These are phyloP conservation scores for Rousettus madagascariensis DNA, from an alignment of 2,797 vertebrate species.

Conservation along the genomic window DNA sequence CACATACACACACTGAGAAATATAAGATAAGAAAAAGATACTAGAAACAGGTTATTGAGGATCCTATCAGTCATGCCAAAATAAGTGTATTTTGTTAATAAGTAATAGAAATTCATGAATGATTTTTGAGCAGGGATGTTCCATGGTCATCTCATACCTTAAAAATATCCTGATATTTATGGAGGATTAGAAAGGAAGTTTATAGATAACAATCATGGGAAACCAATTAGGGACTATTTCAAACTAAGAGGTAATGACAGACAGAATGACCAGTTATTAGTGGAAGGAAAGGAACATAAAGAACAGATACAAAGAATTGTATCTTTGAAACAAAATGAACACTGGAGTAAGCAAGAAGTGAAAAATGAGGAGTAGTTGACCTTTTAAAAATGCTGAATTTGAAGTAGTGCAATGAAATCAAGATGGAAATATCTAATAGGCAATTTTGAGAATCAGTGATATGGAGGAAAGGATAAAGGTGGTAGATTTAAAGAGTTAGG, in stretches of 20 bases:
- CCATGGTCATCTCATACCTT: background rate
- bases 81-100: background rate
- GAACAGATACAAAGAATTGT: background rate
- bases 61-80: background rate
- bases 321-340: constrained; percentile 20
- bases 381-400: background rate
- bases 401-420: constrained; percentile 8
- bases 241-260: background rate
- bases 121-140: background rate
- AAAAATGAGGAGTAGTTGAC: background rate
- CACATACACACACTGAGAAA: background rate
- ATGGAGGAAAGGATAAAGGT: background rate
- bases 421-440: background rate
- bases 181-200: background rate
- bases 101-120: background rate
- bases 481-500: background rate
- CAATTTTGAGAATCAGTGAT: background rate
- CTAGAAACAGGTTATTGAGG: background rate
- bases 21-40: background rate
- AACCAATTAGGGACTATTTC: background rate
- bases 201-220: background rate
- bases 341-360: background rate
- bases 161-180: background rate
- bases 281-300: background rate
- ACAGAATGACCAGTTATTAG: background rate